Evolutionary conservation across 2,113 vertebrate genomes (phyloP).

Genomic region (Girardinichthys multiradiatus): DNA sequence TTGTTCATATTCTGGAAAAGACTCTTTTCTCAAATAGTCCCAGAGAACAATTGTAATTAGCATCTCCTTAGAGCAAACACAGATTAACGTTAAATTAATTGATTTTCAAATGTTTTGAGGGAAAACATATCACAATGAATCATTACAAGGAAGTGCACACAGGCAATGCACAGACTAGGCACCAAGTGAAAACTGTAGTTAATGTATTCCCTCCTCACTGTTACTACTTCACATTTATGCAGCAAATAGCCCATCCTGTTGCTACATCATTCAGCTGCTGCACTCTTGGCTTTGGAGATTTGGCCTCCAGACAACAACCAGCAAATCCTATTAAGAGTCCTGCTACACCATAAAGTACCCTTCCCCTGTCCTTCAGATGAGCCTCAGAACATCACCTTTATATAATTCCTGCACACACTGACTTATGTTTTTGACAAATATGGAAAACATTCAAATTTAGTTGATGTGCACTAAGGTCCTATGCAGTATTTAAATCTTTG

Average conservation of each 20-base stretch:
- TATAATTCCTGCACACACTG: not conserved
- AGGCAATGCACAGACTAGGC: not conserved
- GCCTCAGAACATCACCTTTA: constrained; percentile 12
- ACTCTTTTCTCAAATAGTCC: not conserved
- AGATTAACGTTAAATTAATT: not conserved
- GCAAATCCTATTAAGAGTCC: constrained; percentile 68
- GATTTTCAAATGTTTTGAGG: constrained; percentile 24
- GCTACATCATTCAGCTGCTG: constrained; percentile 26
- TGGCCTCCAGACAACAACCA: constrained; percentile 47
- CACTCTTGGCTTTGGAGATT: constrained; percentile 45
- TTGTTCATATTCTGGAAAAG: not conserved
- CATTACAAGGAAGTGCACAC: not conserved
- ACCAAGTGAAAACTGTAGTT: not conserved
- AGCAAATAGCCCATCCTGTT: constrained; percentile 6
- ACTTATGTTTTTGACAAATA: constrained; percentile 1
- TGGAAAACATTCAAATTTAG: not conserved
- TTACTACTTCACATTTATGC: not conserved
- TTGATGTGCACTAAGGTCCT: not conserved
- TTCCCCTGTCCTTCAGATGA: constrained; percentile 41
- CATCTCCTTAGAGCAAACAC: not conserved
- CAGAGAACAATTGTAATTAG: not conserved
- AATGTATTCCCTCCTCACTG: not conserved
- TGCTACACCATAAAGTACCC: constrained; percentile 43
- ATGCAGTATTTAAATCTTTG: not conserved
- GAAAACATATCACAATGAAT: constrained; percentile 31